phyloP scores from a whole-genome alignment of 2,797 vertebrate species.

The Eulemur coronatus region DNA sequence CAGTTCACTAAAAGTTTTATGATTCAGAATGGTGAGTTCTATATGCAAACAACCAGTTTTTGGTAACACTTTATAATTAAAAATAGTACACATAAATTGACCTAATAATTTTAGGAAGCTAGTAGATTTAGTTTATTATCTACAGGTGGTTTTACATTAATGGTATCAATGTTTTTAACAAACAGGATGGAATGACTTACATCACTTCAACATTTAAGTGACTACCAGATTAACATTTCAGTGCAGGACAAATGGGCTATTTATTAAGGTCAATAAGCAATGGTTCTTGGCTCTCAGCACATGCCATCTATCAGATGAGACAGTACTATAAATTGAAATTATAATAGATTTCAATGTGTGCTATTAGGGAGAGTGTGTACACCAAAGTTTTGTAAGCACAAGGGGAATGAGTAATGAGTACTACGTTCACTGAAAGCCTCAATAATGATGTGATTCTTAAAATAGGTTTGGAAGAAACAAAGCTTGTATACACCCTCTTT shows the following conservation, averaged over 20 bases:
- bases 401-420: neutral
- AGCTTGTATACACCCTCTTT: rapidly evolving
- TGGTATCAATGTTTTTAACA: neutral
- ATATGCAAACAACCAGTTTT: neutral
- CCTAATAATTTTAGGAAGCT: neutral
- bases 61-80: neutral
- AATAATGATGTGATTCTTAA: neutral
- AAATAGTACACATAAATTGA: neutral
- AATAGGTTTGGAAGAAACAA: neutral
- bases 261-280: neutral
- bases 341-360: neutral
- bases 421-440: neutral
- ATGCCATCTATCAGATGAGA: neutral
- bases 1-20: neutral
- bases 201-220: neutral
- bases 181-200: neutral
- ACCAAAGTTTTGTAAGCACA: neutral
- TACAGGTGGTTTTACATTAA: neutral
- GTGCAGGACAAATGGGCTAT: neutral
- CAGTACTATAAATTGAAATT: neutral
- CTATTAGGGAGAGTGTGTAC: neutral
- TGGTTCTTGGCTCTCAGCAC: neutral
- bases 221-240: neutral
- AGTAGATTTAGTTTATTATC: neutral
- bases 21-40: neutral